Evolutionary conservation across 2,888 invertebrate species (phyloP), one percentile per base, ranked within the genome.

Genomic region (Polia nebulosa): DNA sequence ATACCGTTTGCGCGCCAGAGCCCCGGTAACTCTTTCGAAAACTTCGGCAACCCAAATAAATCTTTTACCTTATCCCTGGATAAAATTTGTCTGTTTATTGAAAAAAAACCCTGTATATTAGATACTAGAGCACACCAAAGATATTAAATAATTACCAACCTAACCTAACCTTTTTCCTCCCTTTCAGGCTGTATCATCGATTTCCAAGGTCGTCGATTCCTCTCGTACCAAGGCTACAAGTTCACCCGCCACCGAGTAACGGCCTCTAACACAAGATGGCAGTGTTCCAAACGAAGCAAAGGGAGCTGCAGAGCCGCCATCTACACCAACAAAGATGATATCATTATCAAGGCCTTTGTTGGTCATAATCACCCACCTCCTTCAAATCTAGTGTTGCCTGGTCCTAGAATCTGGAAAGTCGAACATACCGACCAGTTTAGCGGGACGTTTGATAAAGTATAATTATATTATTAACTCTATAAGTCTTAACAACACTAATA

Each of bases 261-360:
- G 0, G 51, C 51, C 3, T 0, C 11, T 2, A 55, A 45, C 9
- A 76, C 55, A 1, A 55, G 75, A 6, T 75, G 75, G 75, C 75
- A 64, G 0, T 73, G 75, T 9, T 67, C 72, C 0, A 58, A 15
- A 36, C 11, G 49, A 7, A 68, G 55, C 3, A 68, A 52, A 4
- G 49, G 47, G 8, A 36, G 57, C 2, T 76, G 76, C 29, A 41
- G 25, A 1, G 77, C 76, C 3, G 76, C 76, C 3, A 32, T 87
- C 1, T 60, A 44, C 2, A 83, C 78, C 59, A 88, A 83, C 0
- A 13, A 72, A 0, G 60, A 71, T 0, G 68, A 81, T 47, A 62
- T 78, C 1, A 32, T 81, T 13, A 72, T 60, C 69, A 84, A 55
- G n/a, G 51, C 8, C 6, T 61, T 56, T 25, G 45, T 51, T 17